Evolutionary conservation across 2,888 invertebrate species (phyloP), one percentile per base, ranked within the genome.

Genomic region (Strigamia crassipes): DNA sequence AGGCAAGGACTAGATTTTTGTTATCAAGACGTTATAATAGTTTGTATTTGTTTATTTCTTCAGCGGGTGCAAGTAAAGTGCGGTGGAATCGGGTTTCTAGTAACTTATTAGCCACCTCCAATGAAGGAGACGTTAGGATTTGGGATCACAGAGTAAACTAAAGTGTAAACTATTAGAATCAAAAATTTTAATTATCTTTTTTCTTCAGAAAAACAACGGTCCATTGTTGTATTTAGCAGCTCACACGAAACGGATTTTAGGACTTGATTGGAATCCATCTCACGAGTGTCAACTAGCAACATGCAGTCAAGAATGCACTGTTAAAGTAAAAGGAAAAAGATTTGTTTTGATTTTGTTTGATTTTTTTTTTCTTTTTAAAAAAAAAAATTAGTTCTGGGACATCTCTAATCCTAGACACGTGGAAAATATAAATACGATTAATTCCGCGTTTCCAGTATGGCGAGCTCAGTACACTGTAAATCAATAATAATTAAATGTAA

Each of bases 261-360:
- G 97, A 78, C 91, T 98, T 46, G 97, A 97, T 88, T 98, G 97
- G 97, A 96, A 94, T 88, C 87, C 87, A 8, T 79, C 79, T 61
- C 83, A 86, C 78, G 87, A 88, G 82, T 84, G 86, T 83, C 85
- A 86, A 23, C 85, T 89, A 81, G 89, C 88, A 73, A 96, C 97
- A 10, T 96, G 96, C 82, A 96, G 97, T 89, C 96, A 97, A 89
- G 97, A 98, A 89, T 94, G 95, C 82, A 95, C 96, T 79, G 96
- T 97, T 1, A 97, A 97, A 85, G 88, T 88, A 82, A 84, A 85
- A 81, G 21, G 84, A 88, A 10, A 18, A 38, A 18, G 21, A 9
- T 38, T n/a, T n/a, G 4, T 79, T 6, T 15, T 18, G 15, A 12
- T 15, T 38, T 41, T 79, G 8, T 18, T 15, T 41, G 18, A 18